Evolutionary conservation across 2,888 invertebrate genomes (phyloP).

Genomic region (Calephelis perditalis): DNA sequence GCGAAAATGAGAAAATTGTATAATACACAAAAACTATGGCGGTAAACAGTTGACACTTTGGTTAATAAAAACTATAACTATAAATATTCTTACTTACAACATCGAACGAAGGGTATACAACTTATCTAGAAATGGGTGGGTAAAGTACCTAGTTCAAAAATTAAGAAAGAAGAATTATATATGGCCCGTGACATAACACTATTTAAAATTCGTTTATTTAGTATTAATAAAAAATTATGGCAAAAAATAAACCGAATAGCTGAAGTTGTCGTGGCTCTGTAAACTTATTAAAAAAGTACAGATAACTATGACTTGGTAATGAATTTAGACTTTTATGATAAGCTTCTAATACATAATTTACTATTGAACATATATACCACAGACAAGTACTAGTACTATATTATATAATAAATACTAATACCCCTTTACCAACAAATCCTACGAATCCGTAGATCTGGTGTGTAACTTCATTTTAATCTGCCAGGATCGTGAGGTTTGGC

Average conservation of each 20-base stretch:
- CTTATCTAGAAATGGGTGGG: slow-evolving; percentile 10
- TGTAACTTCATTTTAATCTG: no score
- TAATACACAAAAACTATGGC: slow-evolving; percentile 42
- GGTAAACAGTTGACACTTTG: slow-evolving; percentile 55
- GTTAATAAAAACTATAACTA: slow-evolving; percentile 37
- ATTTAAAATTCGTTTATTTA: not conserved
- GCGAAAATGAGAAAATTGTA: slow-evolving; percentile 26
- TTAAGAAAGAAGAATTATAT: not conserved
- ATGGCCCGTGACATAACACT: slow-evolving; percentile 2
- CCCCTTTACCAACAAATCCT: no score
- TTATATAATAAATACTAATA: no score
- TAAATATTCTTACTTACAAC: slow-evolving; percentile 11
- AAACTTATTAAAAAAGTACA: no score
- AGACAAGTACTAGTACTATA: no score
- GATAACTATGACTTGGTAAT: no score
- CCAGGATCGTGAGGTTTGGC: no score
- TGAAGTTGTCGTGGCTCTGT: no score
- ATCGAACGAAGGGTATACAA: slow-evolving; percentile 1
- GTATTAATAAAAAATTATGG: not conserved
- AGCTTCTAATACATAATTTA: no score
- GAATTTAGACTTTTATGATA: no score
- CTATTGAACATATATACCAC: no score
- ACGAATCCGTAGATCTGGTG: no score
- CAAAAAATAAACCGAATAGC: not conserved
- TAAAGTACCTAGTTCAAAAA: not conserved